Evolutionary conservation across 2,797 vertebrate species (phyloP).

Genomic region (Pelobates cultripes): DNA sequence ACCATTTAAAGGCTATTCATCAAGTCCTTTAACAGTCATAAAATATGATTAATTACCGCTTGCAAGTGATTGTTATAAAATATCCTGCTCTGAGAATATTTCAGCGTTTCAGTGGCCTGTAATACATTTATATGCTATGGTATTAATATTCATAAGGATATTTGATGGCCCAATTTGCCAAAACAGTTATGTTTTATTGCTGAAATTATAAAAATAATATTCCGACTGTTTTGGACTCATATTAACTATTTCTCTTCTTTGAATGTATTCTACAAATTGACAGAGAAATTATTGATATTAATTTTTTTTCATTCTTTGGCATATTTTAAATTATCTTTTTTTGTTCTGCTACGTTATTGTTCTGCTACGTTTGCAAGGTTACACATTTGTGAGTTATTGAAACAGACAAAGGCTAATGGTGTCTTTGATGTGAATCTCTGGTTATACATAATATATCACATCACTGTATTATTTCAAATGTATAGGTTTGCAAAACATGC

Average conservation of each 20-base stretch:
- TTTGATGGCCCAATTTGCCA: conserved; percentile 28
- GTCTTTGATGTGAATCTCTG: too few species aligned
- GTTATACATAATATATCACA: too few species aligned
- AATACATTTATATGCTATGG: conserved; percentile 21
- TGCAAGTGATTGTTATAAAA: conserved; percentile 35
- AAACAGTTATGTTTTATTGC: conserved; percentile 14
- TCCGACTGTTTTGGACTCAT: background rate
- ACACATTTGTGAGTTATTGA: too few species aligned
- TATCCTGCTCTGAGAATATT: conserved; percentile 35
- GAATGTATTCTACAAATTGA: background rate
- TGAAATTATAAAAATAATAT: conserved; percentile 12
- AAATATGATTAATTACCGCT: conserved; percentile 52
- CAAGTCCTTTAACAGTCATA: conserved; percentile 48
- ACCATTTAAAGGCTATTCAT: conserved; percentile 54
- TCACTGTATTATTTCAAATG: too few species aligned
- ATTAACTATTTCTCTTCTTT: background rate
- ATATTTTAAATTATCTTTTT: too few species aligned
- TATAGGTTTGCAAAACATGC: too few species aligned
- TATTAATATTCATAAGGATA: conserved; percentile 27
- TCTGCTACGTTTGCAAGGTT: too few species aligned
- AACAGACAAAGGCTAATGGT: too few species aligned
- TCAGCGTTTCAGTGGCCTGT: conserved; percentile 34
- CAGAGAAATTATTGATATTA: too few species aligned
- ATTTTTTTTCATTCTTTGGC: too few species aligned
- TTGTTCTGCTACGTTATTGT: too few species aligned